Conservation (phyloP, 1,140 invertebrate genomes). For the Drosophila burlai region DNA sequence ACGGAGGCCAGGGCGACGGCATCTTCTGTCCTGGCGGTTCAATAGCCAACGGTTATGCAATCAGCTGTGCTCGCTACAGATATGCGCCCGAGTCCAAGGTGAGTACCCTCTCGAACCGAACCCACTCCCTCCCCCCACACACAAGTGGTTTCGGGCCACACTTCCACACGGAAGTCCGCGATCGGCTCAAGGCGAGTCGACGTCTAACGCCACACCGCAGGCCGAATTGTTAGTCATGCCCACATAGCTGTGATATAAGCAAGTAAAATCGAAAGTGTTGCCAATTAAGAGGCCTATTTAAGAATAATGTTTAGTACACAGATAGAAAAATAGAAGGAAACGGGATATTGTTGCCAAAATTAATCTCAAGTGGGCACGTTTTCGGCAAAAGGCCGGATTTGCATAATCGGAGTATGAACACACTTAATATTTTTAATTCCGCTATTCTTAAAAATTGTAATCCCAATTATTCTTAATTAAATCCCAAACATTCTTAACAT, state of each 20-base stretch:
- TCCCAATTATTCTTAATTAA: too few species aligned
- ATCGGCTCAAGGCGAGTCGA: slow-evolving; percentile 9
- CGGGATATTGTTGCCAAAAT: too few species aligned
- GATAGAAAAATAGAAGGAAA: too few species aligned
- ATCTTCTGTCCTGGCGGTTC: slow-evolving; percentile 98
- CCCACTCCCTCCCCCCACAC: slow-evolving; percentile 10
- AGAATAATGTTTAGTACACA: neutral
- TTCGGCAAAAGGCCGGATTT: too few species aligned
- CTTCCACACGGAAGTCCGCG: slow-evolving; percentile 35
- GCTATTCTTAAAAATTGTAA: too few species aligned
- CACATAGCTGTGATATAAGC: slow-evolving; percentile 1
- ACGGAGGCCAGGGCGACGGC: slow-evolving; percentile 90
- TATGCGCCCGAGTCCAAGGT: slow-evolving; percentile 93
- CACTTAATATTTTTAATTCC: too few species aligned
- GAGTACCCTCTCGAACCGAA: slow-evolving; percentile 17
- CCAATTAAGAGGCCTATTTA: neutral
- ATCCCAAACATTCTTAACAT: too few species aligned
- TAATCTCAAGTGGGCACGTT: too few species aligned
- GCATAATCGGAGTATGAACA: too few species aligned
- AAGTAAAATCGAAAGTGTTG: slow-evolving; percentile 19
- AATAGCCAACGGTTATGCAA: slow-evolving; percentile 97
- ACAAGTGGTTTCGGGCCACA: slow-evolving; percentile 20
- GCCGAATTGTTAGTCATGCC: slow-evolving; percentile 15
- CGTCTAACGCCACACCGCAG: slow-evolving; percentile 11
- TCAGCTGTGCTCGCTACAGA: slow-evolving; percentile 93